Evolutionary conservation across 2,797 vertebrate genomes (phyloP), one percentile per base, ranked within the genome.

Genomic region (Huso huso): DNA sequence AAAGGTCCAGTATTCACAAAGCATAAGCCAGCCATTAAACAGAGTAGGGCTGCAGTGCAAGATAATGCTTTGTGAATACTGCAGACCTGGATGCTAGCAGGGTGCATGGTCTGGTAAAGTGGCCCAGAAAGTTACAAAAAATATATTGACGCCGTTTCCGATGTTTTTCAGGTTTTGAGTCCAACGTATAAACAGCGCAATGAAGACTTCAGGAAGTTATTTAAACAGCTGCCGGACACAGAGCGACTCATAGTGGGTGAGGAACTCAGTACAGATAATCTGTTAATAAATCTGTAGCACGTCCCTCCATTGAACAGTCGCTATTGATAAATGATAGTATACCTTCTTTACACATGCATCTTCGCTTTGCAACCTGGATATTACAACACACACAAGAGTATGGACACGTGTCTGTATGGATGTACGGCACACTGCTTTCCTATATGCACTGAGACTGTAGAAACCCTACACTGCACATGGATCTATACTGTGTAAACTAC

Each of bases 121-220:
- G 37, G 37, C 37, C 37, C 37, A 37, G 37, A 37, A 37, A 37
- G 37, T 37, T 37, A 5, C 37, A 4, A 37, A 37, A 37, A 37
- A 37, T 37, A 37, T 37, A 4, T 4, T 37, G 37, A 37, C 5
- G 37, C 60, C 13, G 11, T 64, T 12, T 74, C 55, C 72, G 48
- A 7, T 55, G 10, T 49, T 49, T 57, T 61, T 66, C 88, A 98
- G 96, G 96, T 99, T 73, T 83, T 99, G 83, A 99, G 96, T 77
- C 96, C 96, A 1, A 98, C 96, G 0, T 99, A 99, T 78, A 99
- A 99, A 68, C 96, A 99, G 79, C 90, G 96, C 75, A 99, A 99
- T 80, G 96, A 99, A 85, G 96, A 99, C 81, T 99, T 99, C 85
- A 90, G 96, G 85, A 99, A 99, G 81, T 95, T 99, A 82, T 98